phyloP scores from a whole-genome alignment of 2,113 vertebrate species.

The Passer domesticus region DNA sequence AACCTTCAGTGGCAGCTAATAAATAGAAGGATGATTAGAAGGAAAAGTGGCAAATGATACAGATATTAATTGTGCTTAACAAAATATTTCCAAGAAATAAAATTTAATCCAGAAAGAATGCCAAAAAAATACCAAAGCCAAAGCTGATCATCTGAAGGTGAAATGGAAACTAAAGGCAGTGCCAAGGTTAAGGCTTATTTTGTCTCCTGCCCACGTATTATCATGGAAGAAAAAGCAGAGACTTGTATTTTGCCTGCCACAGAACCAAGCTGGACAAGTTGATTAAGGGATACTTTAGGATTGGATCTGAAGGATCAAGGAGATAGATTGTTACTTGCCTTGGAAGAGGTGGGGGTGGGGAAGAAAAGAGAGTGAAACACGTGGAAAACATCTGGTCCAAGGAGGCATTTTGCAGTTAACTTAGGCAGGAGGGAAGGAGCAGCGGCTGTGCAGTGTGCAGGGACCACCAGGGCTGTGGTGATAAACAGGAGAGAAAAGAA shows the following conservation, averaged over 20 bases:
- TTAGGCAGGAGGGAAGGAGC: not conserved
- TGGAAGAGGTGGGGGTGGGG: not conserved
- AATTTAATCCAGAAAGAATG: not conserved
- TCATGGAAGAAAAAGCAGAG: not conserved
- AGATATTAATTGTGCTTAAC: not conserved
- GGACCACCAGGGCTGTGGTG: not conserved
- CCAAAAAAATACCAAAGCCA: not conserved
- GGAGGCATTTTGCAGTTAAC: not conserved
- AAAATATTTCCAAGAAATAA: not conserved
- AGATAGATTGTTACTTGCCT: not conserved
- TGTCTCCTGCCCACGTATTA: not conserved
- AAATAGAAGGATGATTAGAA: not conserved
- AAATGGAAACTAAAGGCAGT: not conserved
- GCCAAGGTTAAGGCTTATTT: not conserved
- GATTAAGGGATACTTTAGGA: not conserved
- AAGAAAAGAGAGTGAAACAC: not conserved
- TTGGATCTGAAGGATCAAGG: not conserved
- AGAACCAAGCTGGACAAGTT: not conserved
- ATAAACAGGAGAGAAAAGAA: not conserved
- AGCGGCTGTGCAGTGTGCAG: not conserved
- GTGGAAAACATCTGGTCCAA: conserved; percentile 27
- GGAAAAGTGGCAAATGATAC: not conserved
- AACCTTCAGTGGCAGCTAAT: not conserved
- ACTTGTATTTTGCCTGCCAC: not conserved
- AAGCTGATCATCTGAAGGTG: not conserved